phyloP scores from a whole-genome alignment of 2,113 vertebrate genomes.

The Gallinago undulata region DNA sequence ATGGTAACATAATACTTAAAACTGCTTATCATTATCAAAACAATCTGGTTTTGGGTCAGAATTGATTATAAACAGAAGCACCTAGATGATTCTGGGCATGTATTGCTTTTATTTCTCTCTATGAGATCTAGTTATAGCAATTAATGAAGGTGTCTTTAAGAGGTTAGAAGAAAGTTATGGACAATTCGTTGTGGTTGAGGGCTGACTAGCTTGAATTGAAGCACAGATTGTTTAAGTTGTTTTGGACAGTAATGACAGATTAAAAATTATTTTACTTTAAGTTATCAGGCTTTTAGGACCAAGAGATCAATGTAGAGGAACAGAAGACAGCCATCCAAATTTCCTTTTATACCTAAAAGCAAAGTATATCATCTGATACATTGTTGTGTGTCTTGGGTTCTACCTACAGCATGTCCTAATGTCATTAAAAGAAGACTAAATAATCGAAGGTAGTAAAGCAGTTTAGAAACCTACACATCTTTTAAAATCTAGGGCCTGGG shows the following conservation, averaged over 20 bases:
- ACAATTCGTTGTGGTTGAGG: fast-evolving
- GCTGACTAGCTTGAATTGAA: not conserved
- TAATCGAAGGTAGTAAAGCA: not conserved
- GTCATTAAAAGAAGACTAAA: not conserved
- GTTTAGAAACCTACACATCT: not conserved
- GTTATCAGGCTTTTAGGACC: not conserved
- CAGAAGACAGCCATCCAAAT: not conserved
- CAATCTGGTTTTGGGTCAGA: not conserved
- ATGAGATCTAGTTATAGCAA: not conserved
- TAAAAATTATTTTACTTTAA: not conserved
- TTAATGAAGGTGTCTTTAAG: not conserved
- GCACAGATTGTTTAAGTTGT: not conserved
- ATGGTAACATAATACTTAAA: not conserved
- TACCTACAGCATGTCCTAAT: not conserved
- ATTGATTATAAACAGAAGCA: not conserved
- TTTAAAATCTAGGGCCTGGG: not conserved
- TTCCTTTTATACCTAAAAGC: not conserved
- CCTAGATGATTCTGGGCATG: not conserved
- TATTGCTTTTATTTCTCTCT: not conserved
- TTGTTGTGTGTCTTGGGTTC: not conserved
- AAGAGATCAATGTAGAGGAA: not conserved
- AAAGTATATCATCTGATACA: not conserved
- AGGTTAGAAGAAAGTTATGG: not conserved
- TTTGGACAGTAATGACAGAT: not conserved
- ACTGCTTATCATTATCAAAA: not conserved